A percentile compares a stretch with the other conserved stretches of the same genome.
Evolutionary conservation across 1,140 invertebrate genomes (phyloP).

Genomic region (Procambarus clarkii): DNA sequence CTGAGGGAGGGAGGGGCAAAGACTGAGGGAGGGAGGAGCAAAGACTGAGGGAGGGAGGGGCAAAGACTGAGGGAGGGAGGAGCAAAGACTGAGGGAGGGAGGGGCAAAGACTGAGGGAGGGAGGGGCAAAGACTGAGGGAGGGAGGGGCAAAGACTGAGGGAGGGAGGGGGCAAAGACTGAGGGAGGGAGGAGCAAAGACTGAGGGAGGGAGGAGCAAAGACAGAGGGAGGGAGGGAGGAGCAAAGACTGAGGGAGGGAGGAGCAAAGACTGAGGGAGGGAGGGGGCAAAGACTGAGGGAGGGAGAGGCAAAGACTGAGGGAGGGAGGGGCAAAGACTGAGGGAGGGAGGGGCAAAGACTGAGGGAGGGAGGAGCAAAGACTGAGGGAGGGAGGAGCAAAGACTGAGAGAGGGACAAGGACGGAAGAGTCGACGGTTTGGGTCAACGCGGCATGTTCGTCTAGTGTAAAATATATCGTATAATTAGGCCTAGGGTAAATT

Average conservation of each 20-base stretch:
- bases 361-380: neutral
- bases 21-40: too few relatives aligned
- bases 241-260: too few relatives aligned
- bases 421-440: too few relatives aligned
- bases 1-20: neutral
- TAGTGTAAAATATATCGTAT: too few relatives aligned
- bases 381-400: too few relatives aligned
- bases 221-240: neutral
- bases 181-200: neutral
- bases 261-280: neutral
- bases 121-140: neutral
- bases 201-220: too few relatives aligned
- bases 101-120: neutral
- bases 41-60: too few relatives aligned
- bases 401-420: too few relatives aligned
- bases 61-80: neutral
- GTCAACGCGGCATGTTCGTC: too few relatives aligned
- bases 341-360: neutral
- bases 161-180: neutral
- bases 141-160: too few relatives aligned
- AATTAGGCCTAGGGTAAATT: too few relatives aligned
- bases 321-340: neutral
- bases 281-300: neutral
- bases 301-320: too few relatives aligned
- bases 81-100: neutral